These are phyloP conservation scores for Eumerus sabulonum DNA, from an alignment of 2,888 invertebrate species.

Conservation along the genomic window DNA sequence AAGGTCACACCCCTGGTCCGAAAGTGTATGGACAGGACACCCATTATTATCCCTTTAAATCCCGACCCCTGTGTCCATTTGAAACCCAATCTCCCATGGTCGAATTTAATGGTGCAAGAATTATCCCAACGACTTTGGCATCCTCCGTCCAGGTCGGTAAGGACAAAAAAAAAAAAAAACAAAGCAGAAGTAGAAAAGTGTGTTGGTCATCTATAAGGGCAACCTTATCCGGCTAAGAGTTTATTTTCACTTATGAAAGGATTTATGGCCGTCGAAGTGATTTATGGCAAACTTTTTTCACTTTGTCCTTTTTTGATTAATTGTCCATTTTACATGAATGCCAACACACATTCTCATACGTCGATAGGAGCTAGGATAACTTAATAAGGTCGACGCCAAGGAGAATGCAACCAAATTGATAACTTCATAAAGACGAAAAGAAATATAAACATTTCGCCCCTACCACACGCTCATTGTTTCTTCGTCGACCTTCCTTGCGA, in stretches of 20 bases:
- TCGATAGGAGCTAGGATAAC: constrained; percentile 46
- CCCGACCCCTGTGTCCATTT: constrained; percentile 60
- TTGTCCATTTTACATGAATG: constrained; percentile 61
- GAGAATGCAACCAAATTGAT: constrained; percentile 37
- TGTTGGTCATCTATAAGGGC: constrained; percentile 16
- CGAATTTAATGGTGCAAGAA: constrained; percentile 68
- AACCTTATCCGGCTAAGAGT: constrained; percentile 60
- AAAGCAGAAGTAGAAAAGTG: constrained; percentile 23
- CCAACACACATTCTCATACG: constrained; percentile 49
- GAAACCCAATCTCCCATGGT: constrained; percentile 63
- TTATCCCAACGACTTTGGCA: constrained; percentile 60
- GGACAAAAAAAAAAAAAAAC: constrained; percentile 34
- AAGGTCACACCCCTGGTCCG: constrained; percentile 52
- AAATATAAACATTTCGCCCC: constrained; percentile 28
- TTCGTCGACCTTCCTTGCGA: constrained; percentile 16
- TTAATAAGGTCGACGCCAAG: constrained; percentile 55
- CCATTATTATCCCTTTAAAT: constrained; percentile 68
- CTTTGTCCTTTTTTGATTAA: constrained; percentile 65
- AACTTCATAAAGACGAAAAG: constrained; percentile 53
- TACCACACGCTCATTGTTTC: constrained; percentile 7
- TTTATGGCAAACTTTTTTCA: constrained; percentile 65
- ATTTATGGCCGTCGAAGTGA: constrained; percentile 65
- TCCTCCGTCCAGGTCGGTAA: constrained; percentile 50
- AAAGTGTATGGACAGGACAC: constrained; percentile 49
- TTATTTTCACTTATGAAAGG: constrained; percentile 68